Base-by-base conservation (phyloP, 2,888 invertebrate species). In the Heliconius charithonia region DNA sequence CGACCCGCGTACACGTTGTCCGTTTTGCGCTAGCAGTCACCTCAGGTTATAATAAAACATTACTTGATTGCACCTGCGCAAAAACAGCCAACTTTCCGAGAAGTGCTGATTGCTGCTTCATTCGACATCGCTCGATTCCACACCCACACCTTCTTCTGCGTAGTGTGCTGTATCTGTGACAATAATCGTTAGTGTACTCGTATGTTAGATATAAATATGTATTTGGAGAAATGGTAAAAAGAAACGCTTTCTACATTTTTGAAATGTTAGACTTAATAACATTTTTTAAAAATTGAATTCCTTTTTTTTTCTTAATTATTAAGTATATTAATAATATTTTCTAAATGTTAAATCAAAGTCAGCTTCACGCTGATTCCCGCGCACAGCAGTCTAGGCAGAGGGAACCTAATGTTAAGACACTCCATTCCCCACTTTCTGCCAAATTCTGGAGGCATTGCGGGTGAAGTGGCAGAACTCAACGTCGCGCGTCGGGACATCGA, bases 21-120 rank as follows among this genome's bases (percentile, higher is more conserved):
- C 69, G 41, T 69, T 71, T 75, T 67, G 79, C 79, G 67, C 71
- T 72, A 65, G 79, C 79, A 69, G 77, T 79, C 77, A 75, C 74
- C 76, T 37, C 51, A 27, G 80, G 78, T 75, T 76, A 81, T 80
- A 78, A 78, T 81, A 83, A 86, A 78, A 85, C 84, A 85, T 84
- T 84, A 83, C 86, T 87, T 85, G 85, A 88, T 86, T 87, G 89
- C 90, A 91, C 89, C 90, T 90, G 90, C 87, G 87, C 87, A 87
- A 89, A 89, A 89, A 89, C 89, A 89, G 87, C 86, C 87, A 86
- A 84, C 85, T 81, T 92, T 92, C 92, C 85, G 82, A 89, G 92
- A 92, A 92, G 80, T 85, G 85, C 86, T 89, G 91, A 90, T 90
- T 90, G 89, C 86, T 85, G 85, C 86, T 89, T 69, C 74, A 78